Evolutionary conservation across 2,888 invertebrate species (phyloP).

Genomic region (Branchellion lobata): DNA sequence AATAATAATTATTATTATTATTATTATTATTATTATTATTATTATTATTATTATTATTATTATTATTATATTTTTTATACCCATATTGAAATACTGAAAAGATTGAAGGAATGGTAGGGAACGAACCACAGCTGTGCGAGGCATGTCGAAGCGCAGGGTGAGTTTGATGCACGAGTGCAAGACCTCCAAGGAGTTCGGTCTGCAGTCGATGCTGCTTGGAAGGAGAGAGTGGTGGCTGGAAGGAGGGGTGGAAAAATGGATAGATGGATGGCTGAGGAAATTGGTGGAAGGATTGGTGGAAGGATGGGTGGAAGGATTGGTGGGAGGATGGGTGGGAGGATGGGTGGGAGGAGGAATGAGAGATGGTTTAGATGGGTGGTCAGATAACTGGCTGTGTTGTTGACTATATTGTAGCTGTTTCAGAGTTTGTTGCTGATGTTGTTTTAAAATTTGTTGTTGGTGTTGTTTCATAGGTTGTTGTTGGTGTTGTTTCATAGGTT

Average conservation of each 20-base stretch:
- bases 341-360: too few relatives aligned
- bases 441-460: background rate
- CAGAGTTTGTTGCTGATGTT: background rate
- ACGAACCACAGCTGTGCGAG: background rate
- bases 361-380: too few relatives aligned
- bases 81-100: too few relatives aligned
- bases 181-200: background rate
- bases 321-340: background rate
- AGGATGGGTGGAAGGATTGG: background rate
- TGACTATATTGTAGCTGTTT: background rate
- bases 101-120: too few relatives aligned
- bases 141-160: background rate
- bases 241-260: background rate
- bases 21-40: too few relatives aligned
- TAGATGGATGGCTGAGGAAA: background rate
- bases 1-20: too few relatives aligned
- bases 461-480: background rate
- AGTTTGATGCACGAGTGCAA: background rate
- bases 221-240: background rate
- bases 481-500: slow-evolving; percentile 65
- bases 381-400: background rate
- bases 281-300: background rate
- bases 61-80: too few relatives aligned
- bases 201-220: background rate
- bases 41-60: too few relatives aligned